Conservation (phyloP, 1,140 invertebrate genomes). For the Drosophila auraria region DNA sequence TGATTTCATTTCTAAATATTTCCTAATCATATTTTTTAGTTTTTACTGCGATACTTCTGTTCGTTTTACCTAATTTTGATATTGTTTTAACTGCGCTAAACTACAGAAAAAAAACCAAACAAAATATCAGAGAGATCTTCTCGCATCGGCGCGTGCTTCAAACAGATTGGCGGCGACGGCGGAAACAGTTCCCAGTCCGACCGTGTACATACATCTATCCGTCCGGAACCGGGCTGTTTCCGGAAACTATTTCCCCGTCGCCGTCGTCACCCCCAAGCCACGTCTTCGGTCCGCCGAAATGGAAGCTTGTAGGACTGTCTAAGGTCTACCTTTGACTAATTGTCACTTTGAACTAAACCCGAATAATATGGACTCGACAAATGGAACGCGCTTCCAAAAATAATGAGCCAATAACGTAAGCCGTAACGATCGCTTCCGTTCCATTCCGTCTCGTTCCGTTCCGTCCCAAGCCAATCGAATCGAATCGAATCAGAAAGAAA, state of each 20-base stretch:
- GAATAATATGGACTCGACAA: conserved; percentile 25
- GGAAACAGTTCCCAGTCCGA: conserved; percentile 13
- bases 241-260: conserved; percentile 15
- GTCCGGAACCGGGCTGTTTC: not conserved
- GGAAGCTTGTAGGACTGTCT: conserved; percentile 45
- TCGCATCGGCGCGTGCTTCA: conserved; percentile 56
- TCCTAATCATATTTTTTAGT: conserved; percentile 64
- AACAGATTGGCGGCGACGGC: conserved; percentile 15
- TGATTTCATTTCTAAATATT: conserved; percentile 68
- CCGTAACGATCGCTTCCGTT: conserved; percentile 48
- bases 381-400: conserved; percentile 30
- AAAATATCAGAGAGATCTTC: conserved; percentile 28
- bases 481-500: conserved; percentile 26
- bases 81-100: conserved; percentile 83
- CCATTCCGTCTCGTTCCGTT: conserved; percentile 23
- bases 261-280: conserved; percentile 18
- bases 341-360: conserved; percentile 56
- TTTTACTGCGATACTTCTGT: conserved; percentile 64
- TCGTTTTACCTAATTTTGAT: conserved; percentile 73
- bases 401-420: conserved; percentile 46
- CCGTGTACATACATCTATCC: conserved; percentile 37
- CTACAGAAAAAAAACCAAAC: conserved; percentile 49
- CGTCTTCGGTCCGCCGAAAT: conserved; percentile 39
- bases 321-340: conserved; percentile 55
- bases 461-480: conserved; percentile 10